Evolutionary conservation across 2,113 vertebrate species (phyloP).

Genomic region (Percina caprodes): DNA sequence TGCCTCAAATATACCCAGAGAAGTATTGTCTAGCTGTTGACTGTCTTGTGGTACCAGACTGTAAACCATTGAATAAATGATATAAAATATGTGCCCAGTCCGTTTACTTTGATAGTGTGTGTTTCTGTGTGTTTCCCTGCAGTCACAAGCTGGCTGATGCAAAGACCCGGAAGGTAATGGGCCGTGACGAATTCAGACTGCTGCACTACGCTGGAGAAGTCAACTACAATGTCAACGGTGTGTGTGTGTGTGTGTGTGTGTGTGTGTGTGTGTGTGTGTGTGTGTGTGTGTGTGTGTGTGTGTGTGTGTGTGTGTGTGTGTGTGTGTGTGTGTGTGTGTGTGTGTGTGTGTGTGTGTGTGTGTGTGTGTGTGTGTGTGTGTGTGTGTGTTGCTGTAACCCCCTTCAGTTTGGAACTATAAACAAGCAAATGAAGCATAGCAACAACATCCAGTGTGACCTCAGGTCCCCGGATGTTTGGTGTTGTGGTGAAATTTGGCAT

Average conservation of each 20-base stretch:
- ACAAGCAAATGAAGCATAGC: neutral
- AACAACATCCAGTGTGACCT: neutral
- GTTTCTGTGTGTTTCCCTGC: slow-evolving; percentile 37
- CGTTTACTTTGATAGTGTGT: neutral
- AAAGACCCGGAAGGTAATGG: slow-evolving; percentile 94
- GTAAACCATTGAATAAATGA: neutral
- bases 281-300: slow-evolving; percentile 69
- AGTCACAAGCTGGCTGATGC: slow-evolving; percentile 97
- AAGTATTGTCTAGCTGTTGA: neutral
- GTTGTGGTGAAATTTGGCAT: neutral
- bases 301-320: slow-evolving; percentile 27
- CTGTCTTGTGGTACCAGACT: neutral
- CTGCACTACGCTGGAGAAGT: slow-evolving; percentile 97
- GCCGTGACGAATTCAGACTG: slow-evolving; percentile 94
- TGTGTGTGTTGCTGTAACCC: neutral
- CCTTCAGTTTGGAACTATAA: neutral
- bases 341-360: too few species aligned
- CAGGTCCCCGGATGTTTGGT: neutral
- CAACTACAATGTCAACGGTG: slow-evolving; percentile 95
- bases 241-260: slow-evolving; percentile 27
- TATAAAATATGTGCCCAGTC: neutral
- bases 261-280: neutral
- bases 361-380: neutral
- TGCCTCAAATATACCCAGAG: neutral
- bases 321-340: neutral